phyloP scores from a whole-genome alignment of 2,888 invertebrate species.

The Julus scandinavius region DNA sequence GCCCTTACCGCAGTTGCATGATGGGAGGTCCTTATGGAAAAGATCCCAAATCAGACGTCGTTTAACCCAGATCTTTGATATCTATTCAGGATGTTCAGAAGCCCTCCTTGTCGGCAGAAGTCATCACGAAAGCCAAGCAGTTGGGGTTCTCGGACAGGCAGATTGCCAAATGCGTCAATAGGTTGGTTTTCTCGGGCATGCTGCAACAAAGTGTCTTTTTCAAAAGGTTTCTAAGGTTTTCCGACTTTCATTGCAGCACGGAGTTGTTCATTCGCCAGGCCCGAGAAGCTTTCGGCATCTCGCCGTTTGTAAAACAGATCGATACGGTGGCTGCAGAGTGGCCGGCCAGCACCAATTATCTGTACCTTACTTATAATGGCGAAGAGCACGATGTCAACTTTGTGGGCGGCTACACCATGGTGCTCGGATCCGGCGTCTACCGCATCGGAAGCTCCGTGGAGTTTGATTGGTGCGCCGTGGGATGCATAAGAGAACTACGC shows the following conservation, averaged over 20 bases:
- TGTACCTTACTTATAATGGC: conserved; percentile 98
- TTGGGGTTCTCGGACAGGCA: conserved; percentile 98
- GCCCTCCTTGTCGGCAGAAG: conserved; percentile 72
- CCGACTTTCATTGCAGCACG: conserved; percentile 64
- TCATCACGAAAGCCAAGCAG: conserved; percentile 85
- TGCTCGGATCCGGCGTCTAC: conserved; percentile 95
- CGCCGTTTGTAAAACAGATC: conserved; percentile 94
- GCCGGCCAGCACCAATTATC: conserved; percentile 98
- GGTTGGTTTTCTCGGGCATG: conserved; percentile 62
- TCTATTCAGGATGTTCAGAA: conserved; percentile 67
- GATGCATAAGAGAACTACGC: conserved; percentile 90
- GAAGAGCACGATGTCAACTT: conserved; percentile 77
- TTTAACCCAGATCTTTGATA: not conserved
- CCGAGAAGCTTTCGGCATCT: conserved; percentile 70
- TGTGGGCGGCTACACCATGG: conserved; percentile 83
- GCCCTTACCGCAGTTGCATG: too few relatives aligned
- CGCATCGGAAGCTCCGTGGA: conserved; percentile 99
- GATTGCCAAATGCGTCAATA: conserved; percentile 86
- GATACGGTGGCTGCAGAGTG: conserved; percentile 99
- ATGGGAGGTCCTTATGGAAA: too few relatives aligned
- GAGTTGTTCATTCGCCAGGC: conserved; percentile 64
- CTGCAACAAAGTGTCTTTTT: not conserved
- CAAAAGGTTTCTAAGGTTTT: conserved; percentile 57
- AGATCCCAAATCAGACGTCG: too few relatives aligned
- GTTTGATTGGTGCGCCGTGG: conserved; percentile 99